Evolutionary conservation across 2,888 invertebrate species (phyloP).

Genomic region (Chirona hameri): DNA sequence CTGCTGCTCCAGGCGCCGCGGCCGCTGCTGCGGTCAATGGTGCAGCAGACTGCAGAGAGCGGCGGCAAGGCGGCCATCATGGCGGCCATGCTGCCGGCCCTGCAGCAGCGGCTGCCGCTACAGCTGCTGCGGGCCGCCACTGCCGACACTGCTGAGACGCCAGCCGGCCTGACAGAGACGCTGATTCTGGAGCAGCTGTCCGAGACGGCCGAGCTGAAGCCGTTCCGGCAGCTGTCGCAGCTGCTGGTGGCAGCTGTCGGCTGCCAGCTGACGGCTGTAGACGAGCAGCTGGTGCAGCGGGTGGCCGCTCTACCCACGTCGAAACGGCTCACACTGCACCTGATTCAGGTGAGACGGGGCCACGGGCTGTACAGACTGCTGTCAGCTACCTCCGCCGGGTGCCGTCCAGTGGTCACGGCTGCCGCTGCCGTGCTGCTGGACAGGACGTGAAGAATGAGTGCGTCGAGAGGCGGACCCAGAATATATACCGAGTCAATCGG

Average conservation of each 20-base stretch:
- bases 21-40: not conserved
- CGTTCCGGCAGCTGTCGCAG: not conserved
- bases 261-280: not conserved
- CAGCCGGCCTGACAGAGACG: not conserved
- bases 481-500: no score
- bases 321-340: not conserved
- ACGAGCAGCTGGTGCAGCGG: not conserved
- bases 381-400: no score
- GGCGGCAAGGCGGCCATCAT: not conserved
- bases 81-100: not conserved
- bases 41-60: not conserved
- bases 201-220: not conserved
- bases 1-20: constrained; percentile 1
- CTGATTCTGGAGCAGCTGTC: not conserved
- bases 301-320: not conserved
- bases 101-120: not conserved
- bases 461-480: no score
- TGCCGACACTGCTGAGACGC: not conserved
- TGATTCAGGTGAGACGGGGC: not conserved
- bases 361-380: not conserved
- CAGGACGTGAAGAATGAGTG: no score
- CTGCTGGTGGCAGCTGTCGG: not conserved
- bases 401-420: no score
- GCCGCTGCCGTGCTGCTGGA: no score
- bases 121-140: not conserved